Percentiles rank a stretch among this genome's conserved stretches.
Conservation (phyloP, 2,888 invertebrate genomes). For the Nymphalis urticae region DNA sequence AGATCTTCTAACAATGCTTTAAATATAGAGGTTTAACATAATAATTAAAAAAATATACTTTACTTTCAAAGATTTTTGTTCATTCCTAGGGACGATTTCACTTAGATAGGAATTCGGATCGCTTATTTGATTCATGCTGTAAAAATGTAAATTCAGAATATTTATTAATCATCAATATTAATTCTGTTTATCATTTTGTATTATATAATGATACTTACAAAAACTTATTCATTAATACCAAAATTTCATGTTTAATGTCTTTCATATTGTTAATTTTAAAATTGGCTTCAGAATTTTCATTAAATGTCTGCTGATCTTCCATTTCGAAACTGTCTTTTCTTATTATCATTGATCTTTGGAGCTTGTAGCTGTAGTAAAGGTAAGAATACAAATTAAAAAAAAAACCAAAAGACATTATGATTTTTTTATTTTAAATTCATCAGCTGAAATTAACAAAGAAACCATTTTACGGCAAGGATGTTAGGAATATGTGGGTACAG, state of each 20-base stretch:
- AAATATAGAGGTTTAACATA: background rate
- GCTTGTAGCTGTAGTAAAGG: background rate
- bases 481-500: too few relatives aligned
- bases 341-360: slow-evolving; percentile 3
- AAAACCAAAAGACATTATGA: background rate
- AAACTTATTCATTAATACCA: slow-evolving; percentile 51
- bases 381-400: background rate
- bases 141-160: slow-evolving; percentile 27
- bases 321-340: slow-evolving; percentile 12
- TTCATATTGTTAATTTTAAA: slow-evolving; percentile 27
- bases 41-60: slow-evolving; percentile 19
- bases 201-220: slow-evolving; percentile 44
- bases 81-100: slow-evolving; percentile 1
- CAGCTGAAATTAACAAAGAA: too few relatives aligned
- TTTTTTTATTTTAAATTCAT: too few relatives aligned
- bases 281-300: background rate
- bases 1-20: too few relatives aligned
- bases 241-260: slow-evolving; percentile 40
- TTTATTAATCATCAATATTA: background rate
- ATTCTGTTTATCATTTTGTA: too few relatives aligned
- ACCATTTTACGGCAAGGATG: too few relatives aligned
- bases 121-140: slow-evolving; percentile 40
- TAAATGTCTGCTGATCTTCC: background rate
- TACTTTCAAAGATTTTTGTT: slow-evolving; percentile 30
- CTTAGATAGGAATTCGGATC: slow-evolving; percentile 40